phyloP scores from a whole-genome alignment of 2,797 vertebrate species.

The Hydrocynus forskahlii region DNA sequence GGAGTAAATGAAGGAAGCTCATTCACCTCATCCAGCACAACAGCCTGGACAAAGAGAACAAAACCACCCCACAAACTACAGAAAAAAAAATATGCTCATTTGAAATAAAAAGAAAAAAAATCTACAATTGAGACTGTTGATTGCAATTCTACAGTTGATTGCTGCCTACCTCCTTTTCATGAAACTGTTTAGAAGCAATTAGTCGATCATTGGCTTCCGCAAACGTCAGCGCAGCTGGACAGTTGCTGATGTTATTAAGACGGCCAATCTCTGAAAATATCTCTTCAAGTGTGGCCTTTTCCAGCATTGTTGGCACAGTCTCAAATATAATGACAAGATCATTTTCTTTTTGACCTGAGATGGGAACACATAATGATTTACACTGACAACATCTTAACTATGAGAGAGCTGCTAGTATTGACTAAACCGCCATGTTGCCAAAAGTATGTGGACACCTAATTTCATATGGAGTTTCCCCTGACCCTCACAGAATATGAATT shows the following conservation, averaged over 20 bases:
- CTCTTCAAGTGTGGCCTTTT: conserved; percentile 78
- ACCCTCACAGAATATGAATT: too few relatives aligned
- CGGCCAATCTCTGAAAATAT: conserved; percentile 80
- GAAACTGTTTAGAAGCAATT: conserved; percentile 40
- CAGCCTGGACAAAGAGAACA: neutral
- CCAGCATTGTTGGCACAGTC: conserved; percentile 74
- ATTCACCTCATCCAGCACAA: neutral
- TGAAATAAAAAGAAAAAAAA: neutral
- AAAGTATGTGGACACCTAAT: neutral
- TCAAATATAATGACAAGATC: conserved; percentile 86
- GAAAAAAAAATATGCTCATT: neutral
- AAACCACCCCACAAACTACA: neutral
- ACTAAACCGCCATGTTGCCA: too few relatives aligned
- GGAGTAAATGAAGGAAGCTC: neutral
- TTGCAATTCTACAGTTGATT: neutral
- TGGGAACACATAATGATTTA: conserved; percentile 1
- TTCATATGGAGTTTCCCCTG: too few relatives aligned
- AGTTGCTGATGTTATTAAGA: conserved; percentile 77
- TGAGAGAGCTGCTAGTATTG: too few relatives aligned
- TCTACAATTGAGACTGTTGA: neutral
- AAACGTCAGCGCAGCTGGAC: conserved; percentile 80
- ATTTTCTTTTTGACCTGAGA: conserved; percentile 79
- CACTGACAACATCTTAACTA: too few relatives aligned
- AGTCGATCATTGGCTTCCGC: conserved; percentile 83
- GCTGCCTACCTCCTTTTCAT: conserved; percentile 28